These are phyloP conservation scores for Exaiptasia diaphana DNA, from an alignment of 64 coral and sea anemone species.

Conservation along the genomic window DNA sequence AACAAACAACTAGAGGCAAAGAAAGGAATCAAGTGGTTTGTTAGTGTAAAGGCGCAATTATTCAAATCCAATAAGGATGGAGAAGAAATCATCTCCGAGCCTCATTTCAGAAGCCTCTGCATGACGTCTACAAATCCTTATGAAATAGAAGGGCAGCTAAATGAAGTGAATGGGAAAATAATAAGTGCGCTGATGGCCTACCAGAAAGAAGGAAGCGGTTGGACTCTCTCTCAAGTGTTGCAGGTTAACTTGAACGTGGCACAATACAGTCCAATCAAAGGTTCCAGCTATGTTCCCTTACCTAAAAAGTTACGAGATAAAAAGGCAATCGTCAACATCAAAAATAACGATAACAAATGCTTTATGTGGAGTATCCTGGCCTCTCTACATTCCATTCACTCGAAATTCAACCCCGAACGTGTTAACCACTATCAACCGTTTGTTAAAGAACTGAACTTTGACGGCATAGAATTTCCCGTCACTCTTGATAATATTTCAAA, in stretches of 20 bases:
- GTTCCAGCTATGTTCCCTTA: no score
- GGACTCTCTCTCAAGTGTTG: no score
- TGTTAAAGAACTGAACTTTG: conserved; percentile 8
- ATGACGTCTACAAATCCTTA: not conserved
- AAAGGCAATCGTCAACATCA: no score
- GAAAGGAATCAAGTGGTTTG: conserved; percentile 21
- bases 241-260: no score
- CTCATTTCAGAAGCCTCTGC: conserved; percentile 14
- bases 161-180: not conserved
- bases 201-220: conserved; percentile 15
- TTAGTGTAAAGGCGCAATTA: not conserved
- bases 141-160: not conserved
- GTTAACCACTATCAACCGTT: not conserved
- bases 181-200: not conserved
- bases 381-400: not conserved
- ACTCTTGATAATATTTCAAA: not conserved
- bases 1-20: not conserved
- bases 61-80: conserved; percentile 21
- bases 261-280: no score
- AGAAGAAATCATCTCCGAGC: no score
- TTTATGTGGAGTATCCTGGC: no score
- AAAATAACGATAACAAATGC: no score
- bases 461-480: conserved; percentile 22
- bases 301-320: no score
- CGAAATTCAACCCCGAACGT: not conserved